A percentile compares a stretch with the other conserved stretches of the same genome.
These are phyloP conservation scores for Olivierus martensii DNA, from an alignment of 1,140 invertebrate genomes.

Conservation along the genomic window DNA sequence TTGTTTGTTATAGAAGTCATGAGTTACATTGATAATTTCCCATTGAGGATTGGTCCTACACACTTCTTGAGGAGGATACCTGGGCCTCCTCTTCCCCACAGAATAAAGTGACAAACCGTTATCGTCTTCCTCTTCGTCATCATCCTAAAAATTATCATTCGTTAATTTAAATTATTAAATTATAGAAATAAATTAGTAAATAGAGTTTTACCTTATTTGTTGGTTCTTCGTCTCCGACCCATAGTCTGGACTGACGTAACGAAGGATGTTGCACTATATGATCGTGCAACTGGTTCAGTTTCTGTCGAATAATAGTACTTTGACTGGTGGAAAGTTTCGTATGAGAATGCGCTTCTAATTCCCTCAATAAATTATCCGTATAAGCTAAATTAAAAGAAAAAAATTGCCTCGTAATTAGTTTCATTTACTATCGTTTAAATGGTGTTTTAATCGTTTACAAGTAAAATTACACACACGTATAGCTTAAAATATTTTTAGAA, in stretches of 20 bases:
- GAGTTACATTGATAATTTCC: conserved; percentile 14
- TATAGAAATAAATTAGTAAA: too few species aligned
- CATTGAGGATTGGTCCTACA: conserved; percentile 14
- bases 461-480: too few species aligned
- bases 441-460: too few species aligned
- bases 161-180: too few species aligned
- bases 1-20: conserved; percentile 12
- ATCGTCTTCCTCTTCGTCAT: not conserved
- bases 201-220: conserved; percentile 1
- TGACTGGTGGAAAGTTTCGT: too few species aligned
- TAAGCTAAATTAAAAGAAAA: too few species aligned
- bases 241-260: conserved; percentile 11
- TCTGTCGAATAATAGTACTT: too few species aligned
- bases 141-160: not conserved
- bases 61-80: conserved; percentile 14
- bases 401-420: too few species aligned
- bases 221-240: conserved; percentile 8
- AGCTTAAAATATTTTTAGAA: too few species aligned
- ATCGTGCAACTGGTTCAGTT: not conserved
- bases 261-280: conserved; percentile 13
- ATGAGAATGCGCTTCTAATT: too few species aligned
- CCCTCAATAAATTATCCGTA: too few species aligned
- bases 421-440: too few species aligned
- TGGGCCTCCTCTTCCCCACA: not conserved
- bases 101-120: not conserved